Percentiles rank a stretch among this genome's conserved stretches.
Conservation (phyloP, 2,888 invertebrate species). For the Galeopsomyia nigrocyanea region DNA sequence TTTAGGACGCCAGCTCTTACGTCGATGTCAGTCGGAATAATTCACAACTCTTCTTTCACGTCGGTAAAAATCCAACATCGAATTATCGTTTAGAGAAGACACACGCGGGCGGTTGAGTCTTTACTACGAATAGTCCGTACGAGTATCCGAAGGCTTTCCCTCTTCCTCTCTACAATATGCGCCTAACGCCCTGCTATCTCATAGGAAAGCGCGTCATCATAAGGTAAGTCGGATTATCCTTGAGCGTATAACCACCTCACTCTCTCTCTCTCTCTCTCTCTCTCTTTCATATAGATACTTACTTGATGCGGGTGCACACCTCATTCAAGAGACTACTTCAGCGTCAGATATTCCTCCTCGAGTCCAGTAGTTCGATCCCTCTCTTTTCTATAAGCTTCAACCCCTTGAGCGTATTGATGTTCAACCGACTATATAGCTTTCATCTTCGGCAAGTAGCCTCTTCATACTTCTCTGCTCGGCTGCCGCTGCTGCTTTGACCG, state of each 20-base stretch:
- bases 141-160: slow-evolving; percentile 6
- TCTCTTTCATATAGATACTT: background rate
- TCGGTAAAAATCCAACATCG: slow-evolving; percentile 2
- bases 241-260: slow-evolving; percentile 4
- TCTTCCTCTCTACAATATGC: background rate
- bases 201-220: slow-evolving; percentile 26
- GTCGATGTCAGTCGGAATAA: too few relatives aligned
- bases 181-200: too few relatives aligned
- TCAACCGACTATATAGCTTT: slow-evolving; percentile 41
- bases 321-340: too few relatives aligned
- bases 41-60: background rate
- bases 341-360: too few relatives aligned
- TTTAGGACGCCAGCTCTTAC: too few relatives aligned
- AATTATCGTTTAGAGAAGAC: background rate
- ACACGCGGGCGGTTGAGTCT: background rate
- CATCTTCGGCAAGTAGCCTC: slow-evolving; percentile 31
- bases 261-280: background rate
- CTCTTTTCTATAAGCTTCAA: background rate
- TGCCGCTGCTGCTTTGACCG: too few relatives aligned
- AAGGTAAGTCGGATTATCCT: slow-evolving; percentile 25
- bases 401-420: background rate
- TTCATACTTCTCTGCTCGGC: background rate
- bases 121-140: background rate
- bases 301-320: too few relatives aligned
- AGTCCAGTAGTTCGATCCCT: too few relatives aligned